Conservation (phyloP, 2,888 invertebrate species). For the Hemicrepidius hirtus region DNA sequence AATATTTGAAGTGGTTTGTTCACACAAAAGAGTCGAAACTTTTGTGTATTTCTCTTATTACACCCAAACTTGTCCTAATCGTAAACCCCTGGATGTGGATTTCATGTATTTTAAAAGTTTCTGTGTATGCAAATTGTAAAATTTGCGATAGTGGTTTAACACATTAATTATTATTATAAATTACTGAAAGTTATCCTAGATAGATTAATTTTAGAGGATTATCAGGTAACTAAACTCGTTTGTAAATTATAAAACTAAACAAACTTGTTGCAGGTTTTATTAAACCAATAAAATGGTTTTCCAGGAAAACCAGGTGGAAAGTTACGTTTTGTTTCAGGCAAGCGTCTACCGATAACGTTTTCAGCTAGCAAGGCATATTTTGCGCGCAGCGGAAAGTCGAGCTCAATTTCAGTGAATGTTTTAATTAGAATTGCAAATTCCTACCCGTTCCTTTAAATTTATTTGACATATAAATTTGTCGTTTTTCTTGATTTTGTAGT, state of each 20-base stretch:
- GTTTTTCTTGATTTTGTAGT: conserved; percentile 27
- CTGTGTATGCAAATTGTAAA: no score
- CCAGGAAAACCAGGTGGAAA: conserved; percentile 18
- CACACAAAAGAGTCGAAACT: neutral
- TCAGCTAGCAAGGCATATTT: conserved; percentile 24
- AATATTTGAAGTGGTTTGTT: conserved; percentile 15
- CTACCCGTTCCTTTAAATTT: conserved; percentile 28
- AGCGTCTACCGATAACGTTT: conserved; percentile 21
- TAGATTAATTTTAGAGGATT: no score
- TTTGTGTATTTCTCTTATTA: conserved; percentile 11
- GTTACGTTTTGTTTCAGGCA: conserved; percentile 18
- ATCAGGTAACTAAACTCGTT: no score
- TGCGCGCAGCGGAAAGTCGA: conserved; percentile 21
- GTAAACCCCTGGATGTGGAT: no score
- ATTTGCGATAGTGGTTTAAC: no score
- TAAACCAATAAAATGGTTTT: conserved; percentile 6
- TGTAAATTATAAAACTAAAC: neutral
- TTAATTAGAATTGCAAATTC: conserved; percentile 30
- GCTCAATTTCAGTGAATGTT: conserved; percentile 29
- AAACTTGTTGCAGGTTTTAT: conserved; percentile 13
- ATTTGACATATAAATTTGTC: conserved; percentile 30
- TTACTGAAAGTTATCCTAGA: no score
- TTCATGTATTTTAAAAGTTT: no score
- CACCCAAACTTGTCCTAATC: neutral
- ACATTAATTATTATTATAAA: no score